Evolutionary conservation across 2,113 vertebrate species (phyloP), one percentile per base, ranked within the genome.

Genomic region (Toxotes jaculatrix): DNA sequence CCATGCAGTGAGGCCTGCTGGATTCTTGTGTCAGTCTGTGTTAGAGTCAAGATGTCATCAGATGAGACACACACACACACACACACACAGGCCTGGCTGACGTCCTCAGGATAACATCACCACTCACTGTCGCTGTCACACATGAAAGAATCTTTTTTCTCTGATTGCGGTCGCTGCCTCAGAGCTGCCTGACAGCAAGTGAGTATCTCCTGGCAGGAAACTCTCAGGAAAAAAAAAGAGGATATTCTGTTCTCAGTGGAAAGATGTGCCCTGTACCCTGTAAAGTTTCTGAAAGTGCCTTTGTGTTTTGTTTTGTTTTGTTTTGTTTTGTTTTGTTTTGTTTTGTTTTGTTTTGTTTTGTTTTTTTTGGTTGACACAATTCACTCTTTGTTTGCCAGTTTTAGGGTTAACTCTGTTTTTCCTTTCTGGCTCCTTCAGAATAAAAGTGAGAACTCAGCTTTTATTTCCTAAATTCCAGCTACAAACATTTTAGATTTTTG

Each of bases 111-210:
- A 76, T 49, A 73, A n/a, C 75, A 62, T 79, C 61, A 68, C 27
- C 70, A 57, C 67, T 87, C 85, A 51, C 84, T 84, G 80, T 74
- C 57, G 19, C 71, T 73, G 84, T 82, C 81, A 77, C 75, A 87
- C 65, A 56, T 61, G 61, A 64, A 68, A 71, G 16, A 49, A 49
- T 71, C 17, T 75, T 79, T 68, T 65, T 68, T 17, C 57, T 32
- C 19, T 47, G 68, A 78, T 70, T 53, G 21, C 57, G 63, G 64
- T 67, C 3, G 11, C 10, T 71, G 17, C 23, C 77, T 84, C 45
- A 32, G 49, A 76, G 65, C 63, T 31, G 57, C 61, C 74, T 42
- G 31, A 71, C 70, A 72, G 69, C 69, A 75, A 60, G 77, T 77
- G 38, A 68, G 23, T 60, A 17, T 60, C 57, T 77, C 34, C 31